These are phyloP conservation scores for Anarsia innoxiella DNA, from an alignment of 2,888 invertebrate genomes.

Conservation along the genomic window DNA sequence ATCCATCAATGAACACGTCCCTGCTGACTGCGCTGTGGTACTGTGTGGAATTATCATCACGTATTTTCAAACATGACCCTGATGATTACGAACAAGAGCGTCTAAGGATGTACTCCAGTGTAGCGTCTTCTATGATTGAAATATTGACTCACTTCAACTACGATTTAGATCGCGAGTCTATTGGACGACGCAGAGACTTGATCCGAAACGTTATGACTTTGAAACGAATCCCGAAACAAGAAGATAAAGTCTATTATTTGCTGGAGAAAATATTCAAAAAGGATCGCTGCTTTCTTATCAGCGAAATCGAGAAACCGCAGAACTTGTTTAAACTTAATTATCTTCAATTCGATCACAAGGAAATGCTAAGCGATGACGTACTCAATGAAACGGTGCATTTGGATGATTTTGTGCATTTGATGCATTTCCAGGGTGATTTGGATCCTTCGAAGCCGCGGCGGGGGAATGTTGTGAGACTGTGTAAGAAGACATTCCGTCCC, in stretches of 20 bases:
- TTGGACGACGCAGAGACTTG: slow-evolving; percentile 26
- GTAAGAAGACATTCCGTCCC: slow-evolving; percentile 28
- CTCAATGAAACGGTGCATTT: slow-evolving; percentile 24
- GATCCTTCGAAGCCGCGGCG: slow-evolving; percentile 5
- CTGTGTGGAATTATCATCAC: slow-evolving; percentile 16
- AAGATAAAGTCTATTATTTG: slow-evolving; percentile 26
- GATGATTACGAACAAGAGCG: slow-evolving; percentile 28
- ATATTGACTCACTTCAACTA: slow-evolving; percentile 30
- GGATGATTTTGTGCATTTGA: slow-evolving; percentile 26
- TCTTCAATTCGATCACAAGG: slow-evolving; percentile 27
- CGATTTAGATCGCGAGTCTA: slow-evolving; percentile 25
- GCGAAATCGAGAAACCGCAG: slow-evolving; percentile 27
- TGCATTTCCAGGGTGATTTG: slow-evolving; percentile 18
- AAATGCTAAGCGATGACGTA: slow-evolving; percentile 22
- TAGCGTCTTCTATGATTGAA: slow-evolving; percentile 31
- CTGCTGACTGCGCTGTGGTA: slow-evolving; percentile 36
- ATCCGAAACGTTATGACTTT: slow-evolving; percentile 28
- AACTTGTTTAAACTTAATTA: slow-evolving; percentile 33
- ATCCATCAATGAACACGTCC: slow-evolving; percentile 27
- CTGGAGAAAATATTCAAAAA: slow-evolving; percentile 30
- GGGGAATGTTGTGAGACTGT: slow-evolving; percentile 18
- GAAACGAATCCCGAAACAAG: slow-evolving; percentile 24
- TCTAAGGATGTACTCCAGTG: slow-evolving; percentile 25
- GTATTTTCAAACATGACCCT: slow-evolving; percentile 31
- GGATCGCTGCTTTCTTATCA: slow-evolving; percentile 26